Conservation (phyloP, 2,113 vertebrate genomes). For the Bambusicola thoracicus region DNA sequence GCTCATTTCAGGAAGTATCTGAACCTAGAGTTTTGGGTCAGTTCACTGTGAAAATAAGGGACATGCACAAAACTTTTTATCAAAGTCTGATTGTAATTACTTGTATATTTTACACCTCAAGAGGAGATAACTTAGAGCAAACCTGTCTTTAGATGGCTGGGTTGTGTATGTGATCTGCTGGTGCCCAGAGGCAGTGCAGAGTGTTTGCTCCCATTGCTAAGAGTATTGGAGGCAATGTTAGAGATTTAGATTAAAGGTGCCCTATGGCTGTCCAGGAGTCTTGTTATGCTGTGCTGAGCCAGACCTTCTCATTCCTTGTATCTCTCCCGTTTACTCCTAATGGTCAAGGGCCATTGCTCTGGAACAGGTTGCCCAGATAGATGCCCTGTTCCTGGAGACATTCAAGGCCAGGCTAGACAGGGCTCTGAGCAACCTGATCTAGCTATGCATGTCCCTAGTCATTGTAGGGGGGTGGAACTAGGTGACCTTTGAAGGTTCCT, state of each 20-base stretch:
- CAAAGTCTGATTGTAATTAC: not conserved
- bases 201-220: not conserved
- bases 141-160: not conserved
- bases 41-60: not conserved
- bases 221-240: not conserved
- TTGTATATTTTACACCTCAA: not conserved
- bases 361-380: too few species aligned
- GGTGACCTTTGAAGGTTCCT: too few species aligned
- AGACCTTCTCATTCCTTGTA: not conserved
- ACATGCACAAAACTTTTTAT: not conserved
- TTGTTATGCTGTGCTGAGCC: rapidly evolving
- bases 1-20: not conserved
- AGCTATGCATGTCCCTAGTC: too few species aligned
- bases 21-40: not conserved
- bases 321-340: not conserved
- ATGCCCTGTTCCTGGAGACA: too few species aligned
- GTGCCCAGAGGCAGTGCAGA: too few species aligned
- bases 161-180: rapidly evolving
- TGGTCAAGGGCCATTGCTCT: not conserved
- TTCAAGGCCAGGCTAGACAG: too few species aligned
- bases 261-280: not conserved
- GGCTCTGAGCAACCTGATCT: too few species aligned
- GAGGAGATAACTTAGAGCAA: not conserved
- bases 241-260: not conserved
- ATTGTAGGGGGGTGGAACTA: too few species aligned